A percentile compares a stretch with the other conserved stretches of the same genome.
phyloP scores from a whole-genome alignment of 2,113 vertebrate species.

The Marmota flaviventris region DNA sequence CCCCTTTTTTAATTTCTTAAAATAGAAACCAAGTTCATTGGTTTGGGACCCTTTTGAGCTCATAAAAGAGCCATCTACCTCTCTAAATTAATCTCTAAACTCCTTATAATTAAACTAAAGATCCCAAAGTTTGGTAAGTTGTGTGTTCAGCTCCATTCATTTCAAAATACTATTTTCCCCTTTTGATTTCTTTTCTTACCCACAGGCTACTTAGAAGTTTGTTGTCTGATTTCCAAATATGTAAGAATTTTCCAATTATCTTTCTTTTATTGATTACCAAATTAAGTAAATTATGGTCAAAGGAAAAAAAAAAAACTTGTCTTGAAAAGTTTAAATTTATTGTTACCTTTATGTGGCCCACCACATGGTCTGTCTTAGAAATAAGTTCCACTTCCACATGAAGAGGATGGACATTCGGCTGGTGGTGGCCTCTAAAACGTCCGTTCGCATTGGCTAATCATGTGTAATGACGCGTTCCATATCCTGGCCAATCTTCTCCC shows the following conservation, averaged over 20 bases:
- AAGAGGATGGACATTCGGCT: neutral
- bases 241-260: neutral
- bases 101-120: neutral
- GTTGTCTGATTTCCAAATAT: neutral
- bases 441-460: neutral
- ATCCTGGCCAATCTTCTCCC: neutral
- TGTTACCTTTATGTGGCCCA: neutral
- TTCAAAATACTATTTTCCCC: neutral
- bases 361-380: neutral
- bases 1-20: neutral
- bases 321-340: neutral
- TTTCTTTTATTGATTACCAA: neutral
- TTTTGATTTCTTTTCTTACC: neutral
- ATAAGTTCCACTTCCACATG: neutral
- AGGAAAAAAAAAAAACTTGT: neutral
- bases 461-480: neutral
- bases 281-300: neutral
- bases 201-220: neutral
- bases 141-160: neutral
- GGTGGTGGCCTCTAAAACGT: neutral
- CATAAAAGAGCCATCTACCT: neutral
- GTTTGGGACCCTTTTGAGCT: neutral
- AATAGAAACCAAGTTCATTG: neutral
- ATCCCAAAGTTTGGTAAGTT: neutral
- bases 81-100: neutral